Base-by-base conservation (phyloP, 1,140 invertebrate species). In the Macrobrachium rosenbergii region DNA sequence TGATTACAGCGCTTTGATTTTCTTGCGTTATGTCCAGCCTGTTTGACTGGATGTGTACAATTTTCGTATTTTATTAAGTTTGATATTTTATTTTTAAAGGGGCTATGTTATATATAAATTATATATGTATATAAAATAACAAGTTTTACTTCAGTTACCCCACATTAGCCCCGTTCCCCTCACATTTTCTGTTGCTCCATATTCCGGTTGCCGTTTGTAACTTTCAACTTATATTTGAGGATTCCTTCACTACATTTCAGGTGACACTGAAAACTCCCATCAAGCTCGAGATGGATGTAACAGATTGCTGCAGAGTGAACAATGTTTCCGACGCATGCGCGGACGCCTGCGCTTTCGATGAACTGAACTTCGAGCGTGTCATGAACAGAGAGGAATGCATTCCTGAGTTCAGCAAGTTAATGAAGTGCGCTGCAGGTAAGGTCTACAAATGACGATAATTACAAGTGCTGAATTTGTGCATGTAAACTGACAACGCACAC, bases 361-460 rank as follows among this genome's bases (percentile, higher is more conserved):
- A 89, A 58, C 92, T 97, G 69, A 95, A 96, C 91, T 95, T 97
- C 90, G 95, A 96, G 90, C 94, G 94, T 58, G 95, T 96, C 59
- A 95, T 96, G 90, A 94, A 96, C 91, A 94, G 94, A 67, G 95
- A 95, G 0, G 94, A 96, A 90, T 97, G 96, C 91, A 94, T 96
- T 88, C 93, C 94, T 67, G 96, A 97, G 91, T 95, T 97, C 90
- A 95, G 96, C 91, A 97, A 97, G 90, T 92, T 97, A 21, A 96
- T 97, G 95, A 95, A 95, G 90, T 97, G 96, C 90, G 95, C 95
- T 3, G 95, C 96, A 87, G 96, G 96, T 92, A 91, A 89, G 72
- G 69, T n/a, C 7, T 16, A 16, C 21, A 17, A 21, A n/a, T n/a
- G n/a, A n/a, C n/a, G n/a, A n/a, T n/a, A n/a, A n/a, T n/a, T n/a